A percentile compares a stretch with the other conserved stretches of the same genome.
Conservation (phyloP, 1,140 invertebrate genomes). For the Glossosoma conforme region DNA sequence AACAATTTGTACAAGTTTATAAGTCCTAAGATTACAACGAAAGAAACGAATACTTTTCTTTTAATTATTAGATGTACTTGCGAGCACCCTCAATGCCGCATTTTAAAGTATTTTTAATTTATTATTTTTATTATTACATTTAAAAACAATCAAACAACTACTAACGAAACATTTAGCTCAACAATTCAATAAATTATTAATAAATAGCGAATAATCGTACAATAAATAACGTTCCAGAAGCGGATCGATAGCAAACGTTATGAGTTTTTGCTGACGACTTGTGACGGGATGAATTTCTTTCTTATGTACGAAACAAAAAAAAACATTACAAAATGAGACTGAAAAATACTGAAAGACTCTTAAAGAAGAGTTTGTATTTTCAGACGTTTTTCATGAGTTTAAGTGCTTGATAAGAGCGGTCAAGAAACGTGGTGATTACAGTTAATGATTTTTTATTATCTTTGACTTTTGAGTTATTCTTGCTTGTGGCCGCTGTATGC, state of each 20-base stretch:
- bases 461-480: conserved; percentile 23
- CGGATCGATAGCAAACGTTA: neutral
- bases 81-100: conserved; percentile 7
- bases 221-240: conserved; percentile 27
- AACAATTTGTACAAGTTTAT: conserved; percentile 14
- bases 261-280: neutral
- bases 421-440: too few relatives aligned
- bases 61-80: conserved; percentile 12
- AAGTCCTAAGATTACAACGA: conserved; percentile 27
- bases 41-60: conserved; percentile 27
- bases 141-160: conserved; percentile 18
- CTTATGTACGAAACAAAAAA: neutral
- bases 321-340: conserved; percentile 5
- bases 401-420: neutral
- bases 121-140: too few relatives aligned
- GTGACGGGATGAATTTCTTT: neutral
- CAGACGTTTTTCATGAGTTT: neutral
- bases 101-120: too few relatives aligned
- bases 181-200: conserved; percentile 31
- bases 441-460: too few relatives aligned
- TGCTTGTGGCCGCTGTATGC: conserved; percentile 58
- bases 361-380: neutral
- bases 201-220: conserved; percentile 29
- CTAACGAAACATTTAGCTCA: conserved; percentile 16
- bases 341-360: neutral